A percentile compares a stretch with the other conserved stretches of the same genome.
Evolutionary conservation across 1,140 invertebrate genomes (phyloP).

Genomic region (Thrips palmi): DNA sequence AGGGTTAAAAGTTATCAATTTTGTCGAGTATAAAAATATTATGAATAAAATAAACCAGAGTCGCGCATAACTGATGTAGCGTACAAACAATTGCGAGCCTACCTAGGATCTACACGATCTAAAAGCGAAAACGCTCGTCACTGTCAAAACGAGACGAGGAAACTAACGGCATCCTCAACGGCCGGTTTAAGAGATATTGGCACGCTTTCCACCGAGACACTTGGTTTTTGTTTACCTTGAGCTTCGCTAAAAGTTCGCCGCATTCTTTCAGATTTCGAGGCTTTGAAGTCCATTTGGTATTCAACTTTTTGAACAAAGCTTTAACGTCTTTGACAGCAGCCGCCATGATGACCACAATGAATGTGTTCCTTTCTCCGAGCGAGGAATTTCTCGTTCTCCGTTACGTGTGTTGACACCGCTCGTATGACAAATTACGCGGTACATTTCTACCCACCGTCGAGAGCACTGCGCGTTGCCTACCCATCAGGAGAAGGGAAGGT

Average conservation of each 20-base stretch:
- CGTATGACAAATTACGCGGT: no score
- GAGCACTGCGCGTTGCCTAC: no score
- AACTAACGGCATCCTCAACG: slow-evolving; percentile 2
- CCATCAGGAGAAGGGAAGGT: no score
- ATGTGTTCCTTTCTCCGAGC: no score
- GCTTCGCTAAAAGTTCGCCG: slow-evolving; percentile 45
- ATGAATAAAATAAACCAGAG: slow-evolving; percentile 12
- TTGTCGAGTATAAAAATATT: slow-evolving; percentile 13
- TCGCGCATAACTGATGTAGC: no score
- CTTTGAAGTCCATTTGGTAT: slow-evolving; percentile 48
- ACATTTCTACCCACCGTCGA: no score
- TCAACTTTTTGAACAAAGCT: slow-evolving; percentile 48
- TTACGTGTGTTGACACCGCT: no score
- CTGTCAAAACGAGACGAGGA: slow-evolving; percentile 8
- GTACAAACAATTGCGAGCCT: no score
- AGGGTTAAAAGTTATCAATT: slow-evolving; percentile 8
- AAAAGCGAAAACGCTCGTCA: neutral
- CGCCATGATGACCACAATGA: no score
- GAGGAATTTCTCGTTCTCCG: no score
- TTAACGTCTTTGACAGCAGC: slow-evolving; percentile 42
- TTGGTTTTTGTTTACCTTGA: slow-evolving; percentile 37
- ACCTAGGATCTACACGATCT: no score
- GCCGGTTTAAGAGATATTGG: slow-evolving; percentile 11
- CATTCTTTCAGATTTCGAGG: slow-evolving; percentile 50
- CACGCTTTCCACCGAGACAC: slow-evolving; percentile 14